Percentiles rank a stretch among this genome's conserved stretches.
Conservation (phyloP, 2,113 vertebrate genomes). For the Eupsittula cactorum region DNA sequence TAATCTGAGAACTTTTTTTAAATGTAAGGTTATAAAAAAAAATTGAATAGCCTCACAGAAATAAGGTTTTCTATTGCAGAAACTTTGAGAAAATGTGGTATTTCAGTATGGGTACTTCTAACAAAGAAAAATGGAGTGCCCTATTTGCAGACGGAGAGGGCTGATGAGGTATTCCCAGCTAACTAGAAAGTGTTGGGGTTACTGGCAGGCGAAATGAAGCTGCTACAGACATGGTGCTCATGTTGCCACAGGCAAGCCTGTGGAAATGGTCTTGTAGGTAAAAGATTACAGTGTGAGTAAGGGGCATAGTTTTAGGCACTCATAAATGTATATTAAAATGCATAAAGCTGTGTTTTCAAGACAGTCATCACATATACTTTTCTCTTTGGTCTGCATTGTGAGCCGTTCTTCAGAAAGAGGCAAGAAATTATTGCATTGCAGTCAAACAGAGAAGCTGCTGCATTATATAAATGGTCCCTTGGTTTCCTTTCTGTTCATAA, state of each 20-base stretch:
- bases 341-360: neutral
- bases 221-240: accelerated
- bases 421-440: neutral
- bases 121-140: neutral
- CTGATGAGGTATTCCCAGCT: accelerated
- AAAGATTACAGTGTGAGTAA: neutral
- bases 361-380: neutral
- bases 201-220: accelerated
- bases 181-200: neutral
- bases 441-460: neutral
- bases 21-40: neutral
- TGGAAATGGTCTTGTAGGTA: neutral
- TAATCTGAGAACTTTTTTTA: neutral
- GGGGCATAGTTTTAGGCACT: accelerated
- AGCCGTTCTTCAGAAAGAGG: accelerated
- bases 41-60: accelerated
- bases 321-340: neutral
- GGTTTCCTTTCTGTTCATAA: neutral
- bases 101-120: neutral
- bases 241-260: neutral
- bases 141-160: neutral
- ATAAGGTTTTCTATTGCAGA: neutral
- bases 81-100: accelerated
- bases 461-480: accelerated
- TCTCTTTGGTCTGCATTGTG: neutral